Conservation (phyloP, 2,797 vertebrate species). For the Myioborus melanocephalus region DNA sequence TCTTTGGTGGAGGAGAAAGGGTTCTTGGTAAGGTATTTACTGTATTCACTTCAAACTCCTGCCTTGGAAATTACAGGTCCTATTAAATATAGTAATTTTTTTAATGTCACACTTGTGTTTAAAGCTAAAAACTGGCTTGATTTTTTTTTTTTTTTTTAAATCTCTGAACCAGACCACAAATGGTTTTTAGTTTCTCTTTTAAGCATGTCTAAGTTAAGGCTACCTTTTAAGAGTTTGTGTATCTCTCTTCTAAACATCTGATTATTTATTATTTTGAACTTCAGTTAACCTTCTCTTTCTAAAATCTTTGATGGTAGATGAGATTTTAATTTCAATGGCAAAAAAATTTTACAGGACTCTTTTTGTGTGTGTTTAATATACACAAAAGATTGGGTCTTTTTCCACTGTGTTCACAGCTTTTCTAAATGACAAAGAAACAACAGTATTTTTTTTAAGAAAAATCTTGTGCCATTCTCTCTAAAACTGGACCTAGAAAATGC, state of each 20-base stretch:
- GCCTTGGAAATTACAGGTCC: background rate
- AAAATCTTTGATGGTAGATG: background rate
- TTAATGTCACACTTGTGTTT: background rate
- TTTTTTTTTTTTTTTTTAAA: background rate
- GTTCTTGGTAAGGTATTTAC: constrained; percentile 85
- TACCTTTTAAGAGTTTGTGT: background rate
- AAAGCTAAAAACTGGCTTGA: background rate
- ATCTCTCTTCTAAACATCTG: background rate
- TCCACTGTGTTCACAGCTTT: background rate
- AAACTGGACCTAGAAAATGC: background rate
- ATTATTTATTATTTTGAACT: background rate
- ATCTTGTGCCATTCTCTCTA: background rate
- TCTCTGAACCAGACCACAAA: background rate
- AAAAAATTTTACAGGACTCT: background rate
- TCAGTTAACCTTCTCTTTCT: background rate
- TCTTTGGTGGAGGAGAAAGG: constrained; percentile 88
- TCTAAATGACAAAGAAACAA: background rate
- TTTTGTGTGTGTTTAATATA: background rate
- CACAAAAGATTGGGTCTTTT: background rate
- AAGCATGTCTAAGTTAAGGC: background rate
- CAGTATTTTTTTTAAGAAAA: background rate
- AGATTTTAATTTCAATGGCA: background rate
- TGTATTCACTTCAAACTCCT: background rate
- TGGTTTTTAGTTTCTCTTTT: background rate
- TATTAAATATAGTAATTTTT: background rate